phyloP scores from a whole-genome alignment of 2,113 vertebrate species.

The Cheilinus undulatus region DNA sequence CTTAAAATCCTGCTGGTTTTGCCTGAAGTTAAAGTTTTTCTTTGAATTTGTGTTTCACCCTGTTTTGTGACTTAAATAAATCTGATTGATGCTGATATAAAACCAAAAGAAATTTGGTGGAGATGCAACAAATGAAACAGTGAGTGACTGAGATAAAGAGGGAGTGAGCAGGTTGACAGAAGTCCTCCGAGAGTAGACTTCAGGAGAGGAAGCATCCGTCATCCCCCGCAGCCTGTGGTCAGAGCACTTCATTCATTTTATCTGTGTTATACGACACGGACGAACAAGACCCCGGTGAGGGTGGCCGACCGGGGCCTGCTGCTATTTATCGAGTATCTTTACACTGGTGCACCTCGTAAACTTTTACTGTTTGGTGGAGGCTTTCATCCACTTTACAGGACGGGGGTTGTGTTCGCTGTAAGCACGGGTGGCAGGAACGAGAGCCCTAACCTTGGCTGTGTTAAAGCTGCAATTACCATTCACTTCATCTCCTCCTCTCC shows the following conservation, averaged over 20 bases:
- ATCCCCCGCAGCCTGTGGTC: slow-evolving; percentile 7
- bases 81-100: too few relatives aligned
- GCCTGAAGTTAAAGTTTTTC: too few relatives aligned
- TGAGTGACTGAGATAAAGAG: not conserved
- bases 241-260: not conserved
- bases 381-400: slow-evolving; percentile 13
- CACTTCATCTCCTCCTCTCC: slow-evolving; percentile 40
- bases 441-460: slow-evolving; percentile 35
- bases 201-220: slow-evolving; percentile 34
- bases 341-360: not conserved
- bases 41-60: too few relatives aligned
- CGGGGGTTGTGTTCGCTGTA: slow-evolving; percentile 8
- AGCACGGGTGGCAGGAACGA: not conserved
- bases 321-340: slow-evolving; percentile 12
- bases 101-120: too few relatives aligned
- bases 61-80: too few relatives aligned
- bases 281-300: not conserved
- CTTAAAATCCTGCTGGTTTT: too few relatives aligned
- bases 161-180: slow-evolving; percentile 13
- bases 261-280: slow-evolving; percentile 13
- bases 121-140: not conserved
- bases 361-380: not conserved
- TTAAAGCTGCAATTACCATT: slow-evolving; percentile 55
- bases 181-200: not conserved
- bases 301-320: not conserved